Conservation (phyloP, 35 echinoderm and acorn worm species). For the Antedon bifida region DNA sequence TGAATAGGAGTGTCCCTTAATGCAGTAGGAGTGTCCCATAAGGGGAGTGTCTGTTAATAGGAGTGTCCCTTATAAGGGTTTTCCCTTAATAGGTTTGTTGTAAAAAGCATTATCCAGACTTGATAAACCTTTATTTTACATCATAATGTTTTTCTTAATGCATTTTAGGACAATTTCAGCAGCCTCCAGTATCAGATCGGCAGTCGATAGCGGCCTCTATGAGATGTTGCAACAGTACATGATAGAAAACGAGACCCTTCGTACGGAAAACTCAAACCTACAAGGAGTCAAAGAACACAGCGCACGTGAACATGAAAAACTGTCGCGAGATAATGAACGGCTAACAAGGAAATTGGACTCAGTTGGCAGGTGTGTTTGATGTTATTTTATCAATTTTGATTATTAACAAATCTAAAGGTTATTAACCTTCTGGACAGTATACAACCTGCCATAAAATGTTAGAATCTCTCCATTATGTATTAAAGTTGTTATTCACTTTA, state of each 20-base stretch:
- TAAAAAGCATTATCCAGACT: too few species aligned
- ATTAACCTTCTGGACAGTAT: too few species aligned
- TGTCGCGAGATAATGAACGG: conserved; percentile 92
- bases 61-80: too few species aligned
- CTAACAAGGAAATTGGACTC: conserved; percentile 62
- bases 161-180: background rate
- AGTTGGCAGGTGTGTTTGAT: conserved; percentile 47
- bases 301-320: conserved; percentile 54
- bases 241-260: conserved; percentile 90
- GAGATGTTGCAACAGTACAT: conserved; percentile 99
- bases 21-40: too few species aligned
- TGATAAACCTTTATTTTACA: too few species aligned
- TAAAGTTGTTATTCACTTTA: too few species aligned
- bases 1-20: too few species aligned
- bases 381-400: background rate
- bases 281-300: conserved; percentile 40
- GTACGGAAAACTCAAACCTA: conserved; percentile 73
- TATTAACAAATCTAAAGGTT: too few species aligned
- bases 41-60: too few species aligned
- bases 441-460: too few species aligned
- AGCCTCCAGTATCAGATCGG: conserved; percentile 19
- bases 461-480: too few species aligned
- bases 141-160: background rate
- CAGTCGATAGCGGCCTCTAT: conserved; percentile 86
- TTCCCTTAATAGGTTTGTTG: too few species aligned